Base-by-base conservation (phyloP, 2,797 vertebrate species). In the Microctenopoma steveboyesi region DNA sequence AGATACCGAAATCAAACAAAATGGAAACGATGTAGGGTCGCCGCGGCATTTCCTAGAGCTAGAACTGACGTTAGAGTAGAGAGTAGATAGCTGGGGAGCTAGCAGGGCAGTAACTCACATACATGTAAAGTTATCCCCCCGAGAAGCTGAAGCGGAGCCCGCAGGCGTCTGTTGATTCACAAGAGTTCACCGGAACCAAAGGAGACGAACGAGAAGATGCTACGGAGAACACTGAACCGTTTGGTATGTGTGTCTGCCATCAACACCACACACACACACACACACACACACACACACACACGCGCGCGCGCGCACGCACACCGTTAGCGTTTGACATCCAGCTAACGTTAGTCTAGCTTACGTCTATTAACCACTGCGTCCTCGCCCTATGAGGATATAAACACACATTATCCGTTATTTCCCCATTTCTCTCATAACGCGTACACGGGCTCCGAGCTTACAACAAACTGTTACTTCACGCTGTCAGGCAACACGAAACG, bases 21-120 rank as follows among this genome's bases (percentile, higher is more conserved):
- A 92, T 87, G 88, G 92, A 87, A 86, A 93, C 82, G 86, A 94
- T 94, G 93, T 93, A 94, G 92, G 92, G 79, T 76, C 88, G 84
- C 86, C 82, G 89, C 90, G 85, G 89, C 86, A 74, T 88, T 88
- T 65, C 90, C 85, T 64, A 71, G 86, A 92, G 89, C 88, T 83
- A 86, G 83, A 91, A 87, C 69, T 89, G 86, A 84, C 89, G 83
- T 45, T 83, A 87, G 91, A 86, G 79, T 87, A 90, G 90, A 79
- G 71, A 75, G 48, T 64, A 93, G 92, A 93, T 93, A 94, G 93
- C 90, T 72, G 80, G 76, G 85, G 81, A 82, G 87, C 82, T 87
- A 90, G 81, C 87, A 65, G 79, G 66, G 79, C 60, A 33, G 30
- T 33, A 75, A 89, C 90, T 90, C 75, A 87, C 81, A 86, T 92